Conservation (phyloP, 2,113 vertebrate genomes). For the Phycodurus eques region DNA sequence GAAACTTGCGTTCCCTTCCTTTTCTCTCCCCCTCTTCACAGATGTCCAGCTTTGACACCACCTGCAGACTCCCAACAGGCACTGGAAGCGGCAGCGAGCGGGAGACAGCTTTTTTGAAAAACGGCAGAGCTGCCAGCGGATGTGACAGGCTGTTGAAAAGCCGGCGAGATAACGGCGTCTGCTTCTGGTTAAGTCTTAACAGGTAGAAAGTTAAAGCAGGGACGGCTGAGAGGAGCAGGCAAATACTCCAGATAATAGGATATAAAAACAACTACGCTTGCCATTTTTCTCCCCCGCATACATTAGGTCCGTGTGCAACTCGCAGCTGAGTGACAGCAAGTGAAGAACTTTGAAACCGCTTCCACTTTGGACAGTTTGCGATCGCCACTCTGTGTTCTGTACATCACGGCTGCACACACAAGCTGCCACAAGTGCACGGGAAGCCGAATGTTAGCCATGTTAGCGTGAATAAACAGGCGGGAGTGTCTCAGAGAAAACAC, state of each 20-base stretch:
- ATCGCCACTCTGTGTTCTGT: slow-evolving; percentile 67
- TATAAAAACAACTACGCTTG: slow-evolving; percentile 50
- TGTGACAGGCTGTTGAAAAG: slow-evolving; percentile 68
- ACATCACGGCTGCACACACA: slow-evolving; percentile 9
- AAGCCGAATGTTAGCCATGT: slow-evolving; percentile 52
- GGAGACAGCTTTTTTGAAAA: slow-evolving; percentile 61
- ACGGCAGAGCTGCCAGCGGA: slow-evolving; percentile 54
- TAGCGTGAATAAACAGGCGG: slow-evolving; percentile 56
- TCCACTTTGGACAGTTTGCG: slow-evolving; percentile 59
- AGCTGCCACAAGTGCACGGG: slow-evolving; percentile 39
- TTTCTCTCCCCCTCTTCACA: slow-evolving; percentile 8
- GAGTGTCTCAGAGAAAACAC: slow-evolving; percentile 27
- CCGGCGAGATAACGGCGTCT: slow-evolving; percentile 61
- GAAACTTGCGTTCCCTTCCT: slow-evolving; percentile 35
- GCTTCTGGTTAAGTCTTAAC: slow-evolving; percentile 50
- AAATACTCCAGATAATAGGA: slow-evolving; percentile 55
- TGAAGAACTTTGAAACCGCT: slow-evolving; percentile 59
- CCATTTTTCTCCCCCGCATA: slow-evolving; percentile 27
- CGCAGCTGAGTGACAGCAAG: slow-evolving; percentile 43
- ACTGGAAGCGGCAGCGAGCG: slow-evolving; percentile 37
- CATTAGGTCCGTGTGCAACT: slow-evolving; percentile 19
- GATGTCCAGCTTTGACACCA: slow-evolving; percentile 52
- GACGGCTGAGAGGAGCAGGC: slow-evolving; percentile 32
- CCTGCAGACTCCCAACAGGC: slow-evolving; percentile 52
- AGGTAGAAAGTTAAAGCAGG: slow-evolving; percentile 46